These are phyloP conservation scores for Eubasilissa regina DNA, from an alignment of 1,140 invertebrate species.

Conservation along the genomic window DNA sequence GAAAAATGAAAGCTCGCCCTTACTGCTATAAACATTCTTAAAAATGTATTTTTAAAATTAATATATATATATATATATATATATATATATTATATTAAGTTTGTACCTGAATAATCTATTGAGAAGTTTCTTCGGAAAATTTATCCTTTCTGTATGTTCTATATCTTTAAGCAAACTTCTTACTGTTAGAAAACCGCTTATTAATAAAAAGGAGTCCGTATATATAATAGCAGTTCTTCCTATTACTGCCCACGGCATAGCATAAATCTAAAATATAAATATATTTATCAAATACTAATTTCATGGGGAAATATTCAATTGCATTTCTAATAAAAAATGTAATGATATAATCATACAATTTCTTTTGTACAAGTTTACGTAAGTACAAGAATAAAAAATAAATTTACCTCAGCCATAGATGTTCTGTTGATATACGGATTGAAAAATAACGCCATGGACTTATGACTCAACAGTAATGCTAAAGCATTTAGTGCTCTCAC, in stretches of 20 bases:
- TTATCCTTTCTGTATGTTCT: slow-evolving; percentile 72
- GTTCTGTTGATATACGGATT: slow-evolving; percentile 81
- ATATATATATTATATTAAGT: no score
- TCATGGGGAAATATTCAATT: background rate
- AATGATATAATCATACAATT: no score
- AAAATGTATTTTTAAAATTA: no score
- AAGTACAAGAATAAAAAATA: background rate
- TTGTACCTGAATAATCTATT: slow-evolving; percentile 77
- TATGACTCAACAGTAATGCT: slow-evolving; percentile 79
- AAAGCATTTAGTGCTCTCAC: slow-evolving; percentile 79
- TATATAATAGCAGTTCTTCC: slow-evolving; percentile 83
- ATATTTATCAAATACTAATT: slow-evolving; percentile 7
- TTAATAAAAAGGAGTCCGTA: slow-evolving; percentile 84
- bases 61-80: no score
- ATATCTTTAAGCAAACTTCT: slow-evolving; percentile 78
- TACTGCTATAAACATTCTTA: no score
- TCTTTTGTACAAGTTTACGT: background rate
- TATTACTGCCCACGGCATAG: slow-evolving; percentile 80
- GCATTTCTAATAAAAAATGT: background rate
- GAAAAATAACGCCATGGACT: slow-evolving; percentile 83
- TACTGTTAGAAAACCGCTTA: slow-evolving; percentile 81
- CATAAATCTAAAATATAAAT: slow-evolving; percentile 71
- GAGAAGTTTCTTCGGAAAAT: slow-evolving; percentile 75
- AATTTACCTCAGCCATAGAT: slow-evolving; percentile 76
- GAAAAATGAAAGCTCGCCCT: no score